Evolutionary conservation across 1,140 invertebrate genomes (phyloP).

Genomic region (Pachypsylla venusta): DNA sequence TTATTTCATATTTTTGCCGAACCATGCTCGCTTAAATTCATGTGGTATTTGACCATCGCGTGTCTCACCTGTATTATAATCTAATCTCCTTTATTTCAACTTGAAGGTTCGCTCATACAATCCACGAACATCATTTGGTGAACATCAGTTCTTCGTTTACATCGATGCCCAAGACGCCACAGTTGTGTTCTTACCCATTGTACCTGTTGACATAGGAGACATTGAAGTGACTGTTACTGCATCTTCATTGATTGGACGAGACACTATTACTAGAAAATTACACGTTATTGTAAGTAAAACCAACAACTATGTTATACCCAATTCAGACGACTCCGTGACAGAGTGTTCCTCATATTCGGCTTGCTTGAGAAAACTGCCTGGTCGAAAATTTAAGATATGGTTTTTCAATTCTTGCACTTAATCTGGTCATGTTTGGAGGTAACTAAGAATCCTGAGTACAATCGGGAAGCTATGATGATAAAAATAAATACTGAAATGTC

Average conservation of each 20-base stretch:
- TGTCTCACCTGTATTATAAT: no score
- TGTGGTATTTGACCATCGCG: no score
- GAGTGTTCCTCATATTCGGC: no score
- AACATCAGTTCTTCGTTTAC: slow-evolving; percentile 88
- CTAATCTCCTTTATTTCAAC: no score
- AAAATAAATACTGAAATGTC: no score
- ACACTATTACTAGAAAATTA: slow-evolving; percentile 52
- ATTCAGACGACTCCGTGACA: background rate
- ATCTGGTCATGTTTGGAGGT: no score
- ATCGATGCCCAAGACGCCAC: slow-evolving; percentile 60
- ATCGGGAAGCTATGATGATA: no score
- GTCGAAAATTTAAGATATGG: background rate
- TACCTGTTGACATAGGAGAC: slow-evolving; percentile 62
- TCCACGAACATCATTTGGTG: slow-evolving; percentile 72
- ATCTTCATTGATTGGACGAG: slow-evolving; percentile 67
- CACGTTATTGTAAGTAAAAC: slow-evolving; percentile 47
- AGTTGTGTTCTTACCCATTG: slow-evolving; percentile 78
- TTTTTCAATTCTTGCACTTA: no score
- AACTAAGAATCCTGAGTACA: no score
- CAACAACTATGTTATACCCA: slow-evolving; percentile 6
- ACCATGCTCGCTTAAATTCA: no score
- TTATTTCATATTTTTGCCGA: no score
- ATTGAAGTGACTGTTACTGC: slow-evolving; percentile 69
- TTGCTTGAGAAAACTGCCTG: background rate
- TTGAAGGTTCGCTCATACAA: slow-evolving; percentile 51